Evolutionary conservation across 2,113 vertebrate genomes (phyloP).

Genomic region (Bubo blakistoni): DNA sequence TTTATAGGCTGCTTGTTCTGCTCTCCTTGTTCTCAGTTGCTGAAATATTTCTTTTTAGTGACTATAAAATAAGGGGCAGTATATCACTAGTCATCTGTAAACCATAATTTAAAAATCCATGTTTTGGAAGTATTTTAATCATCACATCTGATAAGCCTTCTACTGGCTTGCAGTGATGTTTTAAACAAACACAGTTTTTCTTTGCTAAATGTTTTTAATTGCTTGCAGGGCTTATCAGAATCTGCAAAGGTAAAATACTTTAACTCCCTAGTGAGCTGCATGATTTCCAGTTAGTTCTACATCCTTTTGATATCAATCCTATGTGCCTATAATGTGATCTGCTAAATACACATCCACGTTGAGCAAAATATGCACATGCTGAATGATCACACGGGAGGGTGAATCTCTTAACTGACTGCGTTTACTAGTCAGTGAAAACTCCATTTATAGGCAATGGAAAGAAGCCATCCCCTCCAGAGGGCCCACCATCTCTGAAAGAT

Average conservation of each 20-base stretch:
- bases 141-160: background rate
- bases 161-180: background rate
- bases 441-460: background rate
- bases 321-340: background rate
- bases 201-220: background rate
- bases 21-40: background rate
- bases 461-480: background rate
- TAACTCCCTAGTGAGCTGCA: background rate
- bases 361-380: background rate
- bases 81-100: background rate
- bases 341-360: background rate
- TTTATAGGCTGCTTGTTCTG: background rate
- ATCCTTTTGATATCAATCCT: conserved; percentile 12
- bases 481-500: background rate
- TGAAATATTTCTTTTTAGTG: background rate
- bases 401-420: background rate
- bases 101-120: background rate
- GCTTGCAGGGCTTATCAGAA: background rate
- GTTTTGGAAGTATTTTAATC: background rate
- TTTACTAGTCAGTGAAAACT: background rate
- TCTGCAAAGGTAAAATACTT: conserved; percentile 26
- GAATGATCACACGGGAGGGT: background rate
- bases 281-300: background rate
- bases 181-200: conserved; percentile 12
- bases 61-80: background rate